A percentile compares a stretch with the other conserved stretches of the same genome.
Evolutionary conservation across 1,140 invertebrate species (phyloP).

Genomic region (Drosophila saltans): DNA sequence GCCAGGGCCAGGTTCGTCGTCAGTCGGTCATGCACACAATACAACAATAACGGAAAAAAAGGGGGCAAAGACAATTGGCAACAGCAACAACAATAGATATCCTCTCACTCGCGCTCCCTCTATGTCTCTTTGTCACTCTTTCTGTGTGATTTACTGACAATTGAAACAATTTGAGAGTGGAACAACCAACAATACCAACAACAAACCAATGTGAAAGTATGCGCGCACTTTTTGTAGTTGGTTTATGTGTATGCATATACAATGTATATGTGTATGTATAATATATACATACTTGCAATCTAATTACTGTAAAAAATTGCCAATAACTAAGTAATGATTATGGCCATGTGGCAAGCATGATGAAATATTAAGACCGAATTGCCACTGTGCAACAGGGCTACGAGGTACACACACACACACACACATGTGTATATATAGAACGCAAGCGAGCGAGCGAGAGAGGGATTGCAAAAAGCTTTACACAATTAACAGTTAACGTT

Average conservation of each 20-base stretch:
- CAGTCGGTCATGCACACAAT: constrained; percentile 23
- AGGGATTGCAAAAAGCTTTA: constrained; percentile 10
- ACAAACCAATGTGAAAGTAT: constrained; percentile 12
- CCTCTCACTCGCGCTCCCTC: constrained; percentile 15
- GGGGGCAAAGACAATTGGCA: constrained; percentile 12
- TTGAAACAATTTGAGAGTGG: constrained; percentile 15
- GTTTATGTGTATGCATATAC: constrained; percentile 11
- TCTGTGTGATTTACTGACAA: constrained; percentile 5
- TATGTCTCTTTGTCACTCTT: constrained; percentile 12
- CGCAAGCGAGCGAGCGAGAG: not conserved
- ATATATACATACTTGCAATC: constrained; percentile 2
- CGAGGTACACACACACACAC: constrained; percentile 10
- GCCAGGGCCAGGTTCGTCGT: constrained; percentile 8
- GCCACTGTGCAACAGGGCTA: constrained; percentile 20
- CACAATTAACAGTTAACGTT: constrained; percentile 6
- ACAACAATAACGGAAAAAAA: constrained; percentile 11
- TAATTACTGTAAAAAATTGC: constrained; percentile 9
- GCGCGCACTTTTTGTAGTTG: constrained; percentile 16
- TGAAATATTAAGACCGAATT: constrained; percentile 16
- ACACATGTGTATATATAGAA: not conserved
- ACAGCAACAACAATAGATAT: constrained; percentile 15
- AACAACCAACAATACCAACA: constrained; percentile 9
- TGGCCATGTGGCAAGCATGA: constrained; percentile 20
- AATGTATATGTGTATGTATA: too few relatives aligned
- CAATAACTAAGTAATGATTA: constrained; percentile 8